Percentiles rank a stretch among this genome's conserved stretches.
These are phyloP conservation scores for Tetheella fluctuosa DNA, from an alignment of 2,888 invertebrate genomes.

Conservation along the genomic window DNA sequence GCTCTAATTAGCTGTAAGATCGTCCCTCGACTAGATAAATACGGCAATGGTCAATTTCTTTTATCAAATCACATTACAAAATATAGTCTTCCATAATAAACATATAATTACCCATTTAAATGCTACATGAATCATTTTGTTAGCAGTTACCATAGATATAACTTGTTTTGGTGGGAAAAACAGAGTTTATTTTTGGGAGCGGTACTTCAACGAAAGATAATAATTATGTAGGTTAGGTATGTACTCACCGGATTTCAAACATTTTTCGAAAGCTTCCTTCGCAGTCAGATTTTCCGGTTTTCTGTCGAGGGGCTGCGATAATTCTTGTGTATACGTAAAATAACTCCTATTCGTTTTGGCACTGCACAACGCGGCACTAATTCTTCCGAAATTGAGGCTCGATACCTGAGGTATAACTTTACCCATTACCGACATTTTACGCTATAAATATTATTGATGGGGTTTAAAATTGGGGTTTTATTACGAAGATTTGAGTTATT, in stretches of 20 bases:
- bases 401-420: conserved; percentile 67
- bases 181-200: background rate
- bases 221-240: conserved; percentile 10
- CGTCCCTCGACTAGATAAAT: conserved; percentile 29
- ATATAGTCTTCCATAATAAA: no score
- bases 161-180: background rate
- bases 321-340: conserved; percentile 91
- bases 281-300: conserved; percentile 89
- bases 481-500: conserved; percentile 7
- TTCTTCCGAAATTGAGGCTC: conserved; percentile 61
- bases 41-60: conserved; percentile 6
- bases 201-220: no score
- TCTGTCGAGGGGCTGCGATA: conserved; percentile 90
- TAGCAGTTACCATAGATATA: no score
- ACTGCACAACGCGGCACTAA: conserved; percentile 60
- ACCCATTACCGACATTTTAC: conserved; percentile 67
- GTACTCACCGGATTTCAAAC: conserved; percentile 91
- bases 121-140: no score
- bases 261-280: conserved; percentile 90
- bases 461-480: background rate
- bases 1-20: background rate
- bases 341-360: conserved; percentile 82
- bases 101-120: no score
- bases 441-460: background rate
- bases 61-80: background rate